phyloP scores from a whole-genome alignment of 2,113 vertebrate species.

The Laterallus jamaicensis region DNA sequence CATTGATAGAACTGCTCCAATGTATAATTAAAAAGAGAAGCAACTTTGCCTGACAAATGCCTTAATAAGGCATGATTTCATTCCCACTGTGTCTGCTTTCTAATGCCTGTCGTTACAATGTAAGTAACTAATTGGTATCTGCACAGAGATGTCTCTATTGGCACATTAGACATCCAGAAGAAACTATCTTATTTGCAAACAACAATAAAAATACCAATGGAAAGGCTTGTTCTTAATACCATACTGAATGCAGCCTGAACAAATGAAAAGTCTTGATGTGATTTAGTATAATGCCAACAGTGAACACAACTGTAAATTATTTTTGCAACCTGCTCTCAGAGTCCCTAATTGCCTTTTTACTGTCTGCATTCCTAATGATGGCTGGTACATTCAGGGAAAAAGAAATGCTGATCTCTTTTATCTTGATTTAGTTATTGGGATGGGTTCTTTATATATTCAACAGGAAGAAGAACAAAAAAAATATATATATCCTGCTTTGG shows the following conservation, averaged over 20 bases:
- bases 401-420: conserved; percentile 44
- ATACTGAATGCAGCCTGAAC: conserved; percentile 29
- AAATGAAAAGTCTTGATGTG: conserved; percentile 60
- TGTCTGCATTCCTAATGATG: conserved; percentile 67
- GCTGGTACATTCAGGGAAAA: conserved; percentile 49
- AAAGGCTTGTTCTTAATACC: conserved; percentile 37
- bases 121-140: conserved; percentile 12
- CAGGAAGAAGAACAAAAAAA: not conserved
- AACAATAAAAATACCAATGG: not conserved
- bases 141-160: conserved; percentile 5
- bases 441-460: not conserved
- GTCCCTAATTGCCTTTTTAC: conserved; percentile 71
- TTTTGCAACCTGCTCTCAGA: conserved; percentile 66
- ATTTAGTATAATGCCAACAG: conserved; percentile 59
- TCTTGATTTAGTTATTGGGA: conserved; percentile 63
- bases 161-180: conserved; percentile 12
- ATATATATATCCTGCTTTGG: not conserved
- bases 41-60: not conserved
- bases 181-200: conserved; percentile 42
- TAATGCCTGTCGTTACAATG: not conserved
- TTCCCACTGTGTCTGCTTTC: not conserved
- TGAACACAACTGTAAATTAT: conserved; percentile 71
- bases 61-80: conserved; percentile 13
- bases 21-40: not conserved
- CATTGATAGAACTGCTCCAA: conserved; percentile 24